Evolutionary conservation across 2,888 invertebrate genomes (phyloP), one percentile per base, ranked within the genome.

Genomic region (Malthinus flaveolus): DNA sequence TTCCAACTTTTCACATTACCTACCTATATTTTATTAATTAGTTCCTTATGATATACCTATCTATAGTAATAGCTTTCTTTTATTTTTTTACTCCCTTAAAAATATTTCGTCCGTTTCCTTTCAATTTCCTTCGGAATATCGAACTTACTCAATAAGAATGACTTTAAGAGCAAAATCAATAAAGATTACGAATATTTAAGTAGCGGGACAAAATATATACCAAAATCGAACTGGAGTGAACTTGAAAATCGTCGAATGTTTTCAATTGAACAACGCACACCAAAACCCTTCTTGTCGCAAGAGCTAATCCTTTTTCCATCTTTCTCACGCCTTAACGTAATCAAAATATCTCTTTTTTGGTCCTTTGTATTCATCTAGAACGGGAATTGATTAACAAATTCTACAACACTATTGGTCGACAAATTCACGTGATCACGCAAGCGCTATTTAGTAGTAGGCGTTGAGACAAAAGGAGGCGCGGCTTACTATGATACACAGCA

Each of bases 381-480:
- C 55, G 48, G 66, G 23, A 73, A 76, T 77, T 75, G 76, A 77
- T 77, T 75, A 73, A 69, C 69, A 64, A 66, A 54, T 61, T 62
- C 64, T 61, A 61, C 23, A 59, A 62, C 61, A 65, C 56, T 75
- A 75, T 76, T 75, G 76, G 58, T 61, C 63, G 62, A 62, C 59
- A 44, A 32, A n/a, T 52, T 53, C 74, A 74, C 71, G 73, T 73
- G 74, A 66, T 34, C 64, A 71, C 75, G 77, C 76, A 72, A 62
- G 76, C 76, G 76, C 73, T 58, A 33, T 54, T 35, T 56, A 63
- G 48, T 63, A 62, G 71, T 71, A 73, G 75, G 73, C 73, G 74
- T 74, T 74, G 73, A 76, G 73, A 76, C 75, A 75, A 75, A 73
- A 70, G 73, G 61, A 65, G 77, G 77, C 75, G 77, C 68, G 68